phyloP scores from a whole-genome alignment of 2,113 vertebrate species.

The Triplophysa rosa region DNA sequence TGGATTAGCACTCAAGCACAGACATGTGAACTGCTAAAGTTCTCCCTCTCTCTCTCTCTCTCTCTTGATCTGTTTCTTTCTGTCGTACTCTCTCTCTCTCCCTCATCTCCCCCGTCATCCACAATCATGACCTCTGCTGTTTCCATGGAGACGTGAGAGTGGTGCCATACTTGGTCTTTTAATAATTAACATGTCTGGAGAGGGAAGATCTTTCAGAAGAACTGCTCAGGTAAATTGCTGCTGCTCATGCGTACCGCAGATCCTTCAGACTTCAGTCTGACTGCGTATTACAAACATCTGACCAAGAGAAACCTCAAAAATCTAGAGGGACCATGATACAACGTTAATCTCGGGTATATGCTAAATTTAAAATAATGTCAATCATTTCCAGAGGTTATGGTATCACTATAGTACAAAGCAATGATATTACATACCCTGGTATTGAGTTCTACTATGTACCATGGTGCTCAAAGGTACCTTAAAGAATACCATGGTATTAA shows the following conservation, averaged over 20 bases:
- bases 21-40: slow-evolving; percentile 21
- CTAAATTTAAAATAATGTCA: no score
- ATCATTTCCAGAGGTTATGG: no score
- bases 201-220: slow-evolving; percentile 37
- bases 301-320: background rate
- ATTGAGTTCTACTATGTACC: no score
- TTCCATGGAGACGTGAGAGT: slow-evolving; percentile 49
- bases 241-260: slow-evolving; percentile 8
- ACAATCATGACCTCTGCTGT: slow-evolving; percentile 48
- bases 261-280: slow-evolving; percentile 7
- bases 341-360: background rate
- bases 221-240: slow-evolving; percentile 29
- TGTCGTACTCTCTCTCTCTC: slow-evolving; percentile 9
- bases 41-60: slow-evolving; percentile 20
- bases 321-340: background rate
- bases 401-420: no score
- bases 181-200: slow-evolving; percentile 50
- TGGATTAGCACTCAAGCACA: slow-evolving; percentile 18
- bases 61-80: background rate
- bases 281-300: background rate
- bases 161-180: slow-evolving; percentile 44
- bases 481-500: no score
- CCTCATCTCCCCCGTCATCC: slow-evolving; percentile 10
- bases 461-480: no score
- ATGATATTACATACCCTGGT: no score